Conservation (phyloP, 2,888 invertebrate species). For the Chloromyia formosa region DNA sequence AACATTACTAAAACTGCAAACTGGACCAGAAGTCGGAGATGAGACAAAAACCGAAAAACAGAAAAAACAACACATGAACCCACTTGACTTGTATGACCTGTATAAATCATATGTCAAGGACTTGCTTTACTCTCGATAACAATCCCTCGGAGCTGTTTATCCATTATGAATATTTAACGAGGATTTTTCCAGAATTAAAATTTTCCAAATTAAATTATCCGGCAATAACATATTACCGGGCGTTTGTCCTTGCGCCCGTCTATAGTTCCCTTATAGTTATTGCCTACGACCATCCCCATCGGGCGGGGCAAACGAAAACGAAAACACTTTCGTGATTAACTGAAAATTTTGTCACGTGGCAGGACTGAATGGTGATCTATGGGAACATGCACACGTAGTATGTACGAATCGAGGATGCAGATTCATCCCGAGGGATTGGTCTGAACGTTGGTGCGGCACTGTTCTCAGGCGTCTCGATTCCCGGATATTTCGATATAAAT, state of each 20-base stretch:
- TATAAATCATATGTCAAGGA: slow-evolving; percentile 38
- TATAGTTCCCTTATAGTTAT: not conserved
- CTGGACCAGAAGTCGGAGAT: too few relatives aligned
- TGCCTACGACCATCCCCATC: not conserved
- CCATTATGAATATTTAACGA: slow-evolving; percentile 46
- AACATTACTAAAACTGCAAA: slow-evolving; percentile 7
- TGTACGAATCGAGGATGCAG: slow-evolving; percentile 6
- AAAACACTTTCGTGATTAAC: slow-evolving; percentile 51
- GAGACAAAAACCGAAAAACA: not conserved
- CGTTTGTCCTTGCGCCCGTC: slow-evolving; percentile 11
- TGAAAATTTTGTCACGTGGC: slow-evolving; percentile 50
- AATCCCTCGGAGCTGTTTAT: not conserved
- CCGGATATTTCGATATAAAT: slow-evolving; percentile 29
- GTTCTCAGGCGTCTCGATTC: slow-evolving; percentile 40
- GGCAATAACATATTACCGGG: slow-evolving; percentile 45
- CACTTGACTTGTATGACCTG: slow-evolving; percentile 35
- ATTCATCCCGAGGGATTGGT: slow-evolving; percentile 38
- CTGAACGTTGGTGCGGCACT: slow-evolving; percentile 25
- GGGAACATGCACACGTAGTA: slow-evolving; percentile 10
- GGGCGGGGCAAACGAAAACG: slow-evolving; percentile 20
- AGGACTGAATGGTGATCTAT: slow-evolving; percentile 37
- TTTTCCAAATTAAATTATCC: slow-evolving; percentile 46
- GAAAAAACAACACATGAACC: not conserved
- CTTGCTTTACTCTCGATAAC: not conserved
- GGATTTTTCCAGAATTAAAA: slow-evolving; percentile 46